Evolutionary conservation across 2,113 vertebrate species (phyloP).

Genomic region (Bubalus kerabau): DNA sequence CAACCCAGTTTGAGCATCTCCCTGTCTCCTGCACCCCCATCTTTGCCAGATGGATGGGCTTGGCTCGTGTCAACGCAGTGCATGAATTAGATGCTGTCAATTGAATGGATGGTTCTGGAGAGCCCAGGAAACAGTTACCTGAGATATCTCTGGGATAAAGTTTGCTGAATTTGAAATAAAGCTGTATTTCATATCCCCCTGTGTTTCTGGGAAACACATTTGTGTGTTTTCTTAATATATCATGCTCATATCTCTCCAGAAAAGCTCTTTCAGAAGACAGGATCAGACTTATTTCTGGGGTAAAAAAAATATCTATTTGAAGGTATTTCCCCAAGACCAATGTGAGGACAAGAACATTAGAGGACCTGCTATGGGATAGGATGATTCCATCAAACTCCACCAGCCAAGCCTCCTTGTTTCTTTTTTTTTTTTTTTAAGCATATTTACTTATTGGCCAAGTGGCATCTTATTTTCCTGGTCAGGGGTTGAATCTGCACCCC

Average conservation of each 20-base stretch:
- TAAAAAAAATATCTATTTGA: not conserved
- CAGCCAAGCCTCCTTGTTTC: not conserved
- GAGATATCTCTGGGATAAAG: not conserved
- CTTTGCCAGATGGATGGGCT: not conserved
- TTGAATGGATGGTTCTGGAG: not conserved
- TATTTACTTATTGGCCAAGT: not conserved
- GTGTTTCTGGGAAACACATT: not conserved
- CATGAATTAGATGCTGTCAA: not conserved
- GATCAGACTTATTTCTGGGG: not conserved
- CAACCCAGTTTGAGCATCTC: not conserved
- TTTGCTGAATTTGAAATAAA: conserved; percentile 9
- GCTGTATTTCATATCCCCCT: not conserved
- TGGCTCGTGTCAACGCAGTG: not conserved
- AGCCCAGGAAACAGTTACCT: not conserved
- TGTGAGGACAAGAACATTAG: not conserved
- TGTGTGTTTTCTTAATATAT: not conserved
- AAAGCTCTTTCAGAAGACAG: not conserved
- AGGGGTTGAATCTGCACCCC: not conserved
- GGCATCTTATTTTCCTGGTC: not conserved
- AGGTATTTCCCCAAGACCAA: not conserved
- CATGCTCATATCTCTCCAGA: not conserved
- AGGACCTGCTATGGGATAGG: not conserved
- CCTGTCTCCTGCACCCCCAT: not conserved
- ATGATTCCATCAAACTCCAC: not conserved
- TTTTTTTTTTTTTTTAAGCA: not conserved